A percentile compares a stretch with the other conserved stretches of the same genome.
Evolutionary conservation across 2,113 vertebrate genomes (phyloP).

Genomic region (Myrmophylax atrothorax): DNA sequence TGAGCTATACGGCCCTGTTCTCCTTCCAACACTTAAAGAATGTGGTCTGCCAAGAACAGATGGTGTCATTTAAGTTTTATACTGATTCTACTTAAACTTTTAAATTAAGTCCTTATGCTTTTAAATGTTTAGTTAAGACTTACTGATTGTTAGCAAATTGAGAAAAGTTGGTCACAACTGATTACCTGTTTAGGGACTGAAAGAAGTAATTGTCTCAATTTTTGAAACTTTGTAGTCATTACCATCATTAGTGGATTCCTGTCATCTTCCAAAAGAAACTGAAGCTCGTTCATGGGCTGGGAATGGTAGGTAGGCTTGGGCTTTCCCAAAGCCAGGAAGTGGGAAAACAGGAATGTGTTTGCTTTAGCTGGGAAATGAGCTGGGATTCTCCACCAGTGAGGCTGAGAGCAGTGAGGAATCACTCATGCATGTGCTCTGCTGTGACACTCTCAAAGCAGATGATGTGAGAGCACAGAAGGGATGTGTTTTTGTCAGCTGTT

Average conservation of each 20-base stretch:
- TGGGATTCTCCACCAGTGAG: conserved; percentile 31
- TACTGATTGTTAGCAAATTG: conserved; percentile 66
- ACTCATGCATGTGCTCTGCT: not conserved
- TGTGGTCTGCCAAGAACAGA: conserved; percentile 65
- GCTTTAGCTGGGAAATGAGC: conserved; percentile 52
- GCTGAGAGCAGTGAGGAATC: conserved; percentile 37
- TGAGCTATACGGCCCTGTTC: conserved; percentile 22
- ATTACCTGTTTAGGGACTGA: conserved; percentile 60
- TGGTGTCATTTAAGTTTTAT: conserved; percentile 72
- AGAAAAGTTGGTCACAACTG: conserved; percentile 58
- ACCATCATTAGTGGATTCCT: conserved; percentile 55
- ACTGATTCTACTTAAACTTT: conserved; percentile 67
- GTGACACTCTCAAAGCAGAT: conserved; percentile 24
- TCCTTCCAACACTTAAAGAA: conserved; percentile 41
- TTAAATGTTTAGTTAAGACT: conserved; percentile 58
- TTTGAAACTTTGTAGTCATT: conserved; percentile 40
- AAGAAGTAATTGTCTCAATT: conserved; percentile 56
- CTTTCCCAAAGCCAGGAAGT: conserved; percentile 58
- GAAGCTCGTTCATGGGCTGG: conserved; percentile 21
- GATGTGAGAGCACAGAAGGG: not conserved
- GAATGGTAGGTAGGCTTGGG: not conserved
- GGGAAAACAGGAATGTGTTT: conserved; percentile 64
- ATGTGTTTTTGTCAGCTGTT: conserved; percentile 19
- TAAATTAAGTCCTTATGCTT: conserved; percentile 70
- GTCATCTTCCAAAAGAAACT: conserved; percentile 55